phyloP scores from a whole-genome alignment of 2,113 vertebrate species.

The Dermatemys mawii region DNA sequence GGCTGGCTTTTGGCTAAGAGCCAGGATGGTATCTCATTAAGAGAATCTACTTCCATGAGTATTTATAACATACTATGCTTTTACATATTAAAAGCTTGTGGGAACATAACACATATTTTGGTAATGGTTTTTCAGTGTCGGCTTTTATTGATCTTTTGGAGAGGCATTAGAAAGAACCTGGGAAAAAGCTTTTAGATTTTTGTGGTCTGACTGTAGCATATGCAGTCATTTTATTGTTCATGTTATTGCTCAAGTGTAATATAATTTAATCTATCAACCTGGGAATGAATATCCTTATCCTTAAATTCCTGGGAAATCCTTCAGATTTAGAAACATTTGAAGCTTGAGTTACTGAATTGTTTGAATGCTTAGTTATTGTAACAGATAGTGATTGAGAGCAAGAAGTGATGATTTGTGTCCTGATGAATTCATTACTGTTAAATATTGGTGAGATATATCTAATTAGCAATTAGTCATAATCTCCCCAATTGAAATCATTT shows the following conservation, averaged over 20 bases:
- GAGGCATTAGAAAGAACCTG: neutral
- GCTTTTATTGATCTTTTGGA: neutral
- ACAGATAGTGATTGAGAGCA: constrained; percentile 20
- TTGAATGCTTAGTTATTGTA: constrained; percentile 11
- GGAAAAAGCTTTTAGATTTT: neutral
- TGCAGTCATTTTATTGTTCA: neutral
- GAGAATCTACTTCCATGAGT: neutral
- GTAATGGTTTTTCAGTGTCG: neutral
- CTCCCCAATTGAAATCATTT: constrained; percentile 53
- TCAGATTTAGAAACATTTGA: constrained; percentile 20
- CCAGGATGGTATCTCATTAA: neutral
- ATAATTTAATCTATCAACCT: neutral
- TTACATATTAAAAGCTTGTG: neutral
- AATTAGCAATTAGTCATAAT: constrained; percentile 64
- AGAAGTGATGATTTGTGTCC: constrained; percentile 49
- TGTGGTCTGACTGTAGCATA: neutral
- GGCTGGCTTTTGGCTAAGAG: neutral
- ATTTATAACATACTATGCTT: neutral
- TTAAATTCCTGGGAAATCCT: neutral
- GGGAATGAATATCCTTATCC: constrained; percentile 35
- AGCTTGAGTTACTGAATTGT: constrained; percentile 16
- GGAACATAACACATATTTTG: neutral
- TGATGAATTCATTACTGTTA: constrained; percentile 59
- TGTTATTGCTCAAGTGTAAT: neutral
- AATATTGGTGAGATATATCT: constrained; percentile 43